Evolutionary conservation across 2,888 invertebrate genomes (phyloP).

Genomic region (Neuroscelio doddi): DNA sequence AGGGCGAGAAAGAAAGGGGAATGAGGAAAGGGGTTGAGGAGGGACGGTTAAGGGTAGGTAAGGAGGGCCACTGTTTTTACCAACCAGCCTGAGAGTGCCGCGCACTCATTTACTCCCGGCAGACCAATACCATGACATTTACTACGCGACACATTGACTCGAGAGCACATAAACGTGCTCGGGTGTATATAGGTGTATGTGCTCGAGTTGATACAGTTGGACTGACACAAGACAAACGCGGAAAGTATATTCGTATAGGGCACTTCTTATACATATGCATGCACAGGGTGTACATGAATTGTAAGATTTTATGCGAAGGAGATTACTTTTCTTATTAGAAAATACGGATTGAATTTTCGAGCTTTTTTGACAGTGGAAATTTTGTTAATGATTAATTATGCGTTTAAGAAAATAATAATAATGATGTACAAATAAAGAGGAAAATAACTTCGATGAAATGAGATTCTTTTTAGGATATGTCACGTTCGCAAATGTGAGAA

Average conservation of each 20-base stretch:
- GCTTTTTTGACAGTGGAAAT: too few relatives aligned
- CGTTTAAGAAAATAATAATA: too few relatives aligned
- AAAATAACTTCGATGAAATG: too few relatives aligned
- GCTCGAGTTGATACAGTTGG: too few relatives aligned
- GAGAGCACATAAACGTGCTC: too few relatives aligned
- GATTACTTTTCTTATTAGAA: too few relatives aligned
- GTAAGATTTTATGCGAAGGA: slow-evolving; percentile 5
- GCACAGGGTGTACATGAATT: slow-evolving; percentile 3
- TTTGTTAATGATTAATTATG: too few relatives aligned
- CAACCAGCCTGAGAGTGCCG: slow-evolving; percentile 59
- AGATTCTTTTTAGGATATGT: too few relatives aligned
- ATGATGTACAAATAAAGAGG: too few relatives aligned
- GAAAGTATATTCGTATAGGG: slow-evolving; percentile 5
- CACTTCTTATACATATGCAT: neutral
- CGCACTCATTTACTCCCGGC: slow-evolving; percentile 63
- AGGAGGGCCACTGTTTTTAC: slow-evolving; percentile 64
- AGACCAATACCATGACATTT: slow-evolving; percentile 47
- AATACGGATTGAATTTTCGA: too few relatives aligned
- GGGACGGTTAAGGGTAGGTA: slow-evolving; percentile 54
- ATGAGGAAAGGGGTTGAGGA: slow-evolving; percentile 18
- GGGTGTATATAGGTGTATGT: too few relatives aligned
- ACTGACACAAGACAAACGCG: slow-evolving; percentile 1
- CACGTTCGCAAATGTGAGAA: too few relatives aligned
- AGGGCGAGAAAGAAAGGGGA: slow-evolving; percentile 29
- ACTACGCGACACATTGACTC: neutral